A percentile compares a stretch with the other conserved stretches of the same genome.
Conservation (phyloP, 2,113 vertebrate species). For the Xenus cinereus region DNA sequence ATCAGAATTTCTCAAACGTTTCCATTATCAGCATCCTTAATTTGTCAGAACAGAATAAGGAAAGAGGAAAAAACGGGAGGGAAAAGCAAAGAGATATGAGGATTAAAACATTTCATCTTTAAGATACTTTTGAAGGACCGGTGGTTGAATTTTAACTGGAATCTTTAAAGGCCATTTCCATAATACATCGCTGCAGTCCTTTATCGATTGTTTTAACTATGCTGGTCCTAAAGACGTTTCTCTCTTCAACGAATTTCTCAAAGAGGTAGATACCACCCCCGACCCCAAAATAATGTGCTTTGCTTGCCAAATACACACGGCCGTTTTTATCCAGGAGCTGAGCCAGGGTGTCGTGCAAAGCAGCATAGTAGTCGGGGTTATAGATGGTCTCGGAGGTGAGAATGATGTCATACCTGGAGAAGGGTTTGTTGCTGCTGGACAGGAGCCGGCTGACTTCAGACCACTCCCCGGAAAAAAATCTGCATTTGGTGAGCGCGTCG, state of each 20-base stretch:
- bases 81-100: background rate
- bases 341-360: conserved; percentile 82
- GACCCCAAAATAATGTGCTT: conserved; percentile 94
- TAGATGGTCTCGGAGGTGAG: conserved; percentile 96
- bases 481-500: conserved; percentile 69
- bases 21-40: background rate
- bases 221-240: conserved; percentile 75
- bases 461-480: conserved; percentile 94
- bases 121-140: background rate
- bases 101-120: background rate
- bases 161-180: conserved; percentile 82
- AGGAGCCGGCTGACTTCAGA: conserved; percentile 80
- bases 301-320: conserved; percentile 86
- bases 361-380: conserved; percentile 83
- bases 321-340: conserved; percentile 79
- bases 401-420: conserved; percentile 86
- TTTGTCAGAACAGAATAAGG: background rate
- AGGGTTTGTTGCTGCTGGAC: conserved; percentile 49
- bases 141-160: background rate
- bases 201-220: conserved; percentile 79
- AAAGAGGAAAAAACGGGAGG: background rate
- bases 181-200: conserved; percentile 86
- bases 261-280: conserved; percentile 89
- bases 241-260: conserved; percentile 82
- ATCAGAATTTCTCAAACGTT: background rate